Evolutionary conservation across 2,888 invertebrate species (phyloP), one percentile per base, ranked within the genome.

Genomic region (Scaeva pyrastri): DNA sequence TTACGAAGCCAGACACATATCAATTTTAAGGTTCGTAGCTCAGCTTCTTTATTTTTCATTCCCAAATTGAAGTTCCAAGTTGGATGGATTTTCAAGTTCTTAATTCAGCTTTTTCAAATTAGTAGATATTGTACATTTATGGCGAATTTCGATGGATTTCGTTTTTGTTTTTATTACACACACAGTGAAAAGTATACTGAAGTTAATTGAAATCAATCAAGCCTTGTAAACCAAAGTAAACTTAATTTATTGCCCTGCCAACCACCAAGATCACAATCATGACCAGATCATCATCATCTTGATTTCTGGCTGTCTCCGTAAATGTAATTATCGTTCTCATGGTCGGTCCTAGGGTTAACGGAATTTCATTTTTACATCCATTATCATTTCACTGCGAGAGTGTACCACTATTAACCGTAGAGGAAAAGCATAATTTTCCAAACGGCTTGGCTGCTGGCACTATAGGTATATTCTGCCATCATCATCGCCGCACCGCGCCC

Each of bases 281-380:
- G 19, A 48, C 43, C 62, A 43, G 56, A 56, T 62, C 60, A 39
- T 64, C 60, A 39, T 64, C 31, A 31, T 70, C 70, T 31, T 36
- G 16, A 48, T 16, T 45, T 8, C 16, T 26, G 43, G n/a, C 23
- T 14, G 45, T 45, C 64, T 7, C 16, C 31, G 48, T 5, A 5
- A 73, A 14, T 56, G 77, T 82, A 86, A 86, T 78, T 86, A 77
- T 82, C 82, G 78, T 82, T 86, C 74, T 82, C 74, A 86, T 78
- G 81, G 81, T 77, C 82, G 81, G 81, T 77, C 86, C 73, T 82
- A 68, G 50, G 81, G 31, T 21, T 77, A 80, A 72, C 73, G 73
- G 82, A 68, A 48, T 73, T 73, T 50, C 31, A 48, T 58, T 77
- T 82, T 50, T 39, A 41, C 39, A 60, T 21, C 39, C 21, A 60